Conservation (phyloP, 2,797 vertebrate genomes). For the Crocidura indochinensis region DNA sequence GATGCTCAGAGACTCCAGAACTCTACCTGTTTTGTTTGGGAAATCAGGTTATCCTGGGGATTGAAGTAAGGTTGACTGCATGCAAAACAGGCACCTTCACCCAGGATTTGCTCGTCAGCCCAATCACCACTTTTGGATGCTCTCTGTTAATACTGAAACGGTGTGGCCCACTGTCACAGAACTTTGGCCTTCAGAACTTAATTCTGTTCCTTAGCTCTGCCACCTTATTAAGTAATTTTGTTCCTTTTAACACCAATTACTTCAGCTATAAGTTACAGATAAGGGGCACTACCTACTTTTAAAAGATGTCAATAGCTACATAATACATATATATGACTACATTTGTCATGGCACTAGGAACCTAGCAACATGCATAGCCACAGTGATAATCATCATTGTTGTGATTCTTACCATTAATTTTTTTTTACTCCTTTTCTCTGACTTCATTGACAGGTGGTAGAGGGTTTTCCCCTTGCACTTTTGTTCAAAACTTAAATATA, state of each 20-base stretch:
- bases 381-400: no score
- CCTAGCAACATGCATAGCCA: background rate
- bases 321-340: background rate
- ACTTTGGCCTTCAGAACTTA: background rate
- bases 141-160: background rate
- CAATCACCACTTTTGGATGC: no score
- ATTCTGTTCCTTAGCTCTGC: background rate
- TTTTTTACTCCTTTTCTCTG: background rate
- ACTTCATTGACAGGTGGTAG: background rate
- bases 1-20: no score
- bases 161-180: background rate
- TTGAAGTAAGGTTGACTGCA: no score
- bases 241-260: slow-evolving; percentile 1
- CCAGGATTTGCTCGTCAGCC: no score
- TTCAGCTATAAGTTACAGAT: slow-evolving; percentile 16
- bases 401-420: background rate
- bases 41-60: no score
- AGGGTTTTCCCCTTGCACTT: background rate
- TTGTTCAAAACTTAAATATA: background rate
- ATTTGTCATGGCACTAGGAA: background rate
- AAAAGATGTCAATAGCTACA: background rate
- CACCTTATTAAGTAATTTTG: background rate
- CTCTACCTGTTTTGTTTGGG: no score
- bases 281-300: background rate
- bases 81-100: no score